Percentiles rank a stretch among this genome's conserved stretches.
Evolutionary conservation across 2,113 vertebrate genomes (phyloP).

Genomic region (Cavia porcellus): DNA sequence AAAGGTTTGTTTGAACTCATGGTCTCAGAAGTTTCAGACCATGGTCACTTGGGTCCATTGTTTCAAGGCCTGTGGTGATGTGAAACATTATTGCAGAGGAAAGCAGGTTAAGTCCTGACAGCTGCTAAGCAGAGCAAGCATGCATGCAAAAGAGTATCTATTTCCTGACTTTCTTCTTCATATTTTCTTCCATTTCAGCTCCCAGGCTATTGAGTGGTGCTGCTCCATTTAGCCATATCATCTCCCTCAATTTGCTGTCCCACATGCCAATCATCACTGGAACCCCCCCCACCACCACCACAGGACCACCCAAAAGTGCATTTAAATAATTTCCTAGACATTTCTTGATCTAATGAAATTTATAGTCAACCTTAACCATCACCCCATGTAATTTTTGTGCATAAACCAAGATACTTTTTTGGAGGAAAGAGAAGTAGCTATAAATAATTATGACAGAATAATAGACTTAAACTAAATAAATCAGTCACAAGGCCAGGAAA

Average conservation of each 20-base stretch:
- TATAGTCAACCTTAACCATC: neutral
- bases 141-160: neutral
- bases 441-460: neutral
- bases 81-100: neutral
- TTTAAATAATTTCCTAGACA: neutral
- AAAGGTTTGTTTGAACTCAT: neutral
- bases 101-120: neutral
- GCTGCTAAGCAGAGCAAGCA: neutral
- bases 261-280: neutral
- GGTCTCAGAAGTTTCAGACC: neutral
- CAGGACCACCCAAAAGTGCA: neutral
- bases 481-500: neutral
- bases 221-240: neutral
- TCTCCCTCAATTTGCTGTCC: neutral
- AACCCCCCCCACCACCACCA: neutral
- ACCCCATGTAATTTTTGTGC: too few species aligned
- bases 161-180: neutral
- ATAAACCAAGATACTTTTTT: neutral
- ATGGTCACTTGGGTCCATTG: neutral
- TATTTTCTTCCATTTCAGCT: neutral
- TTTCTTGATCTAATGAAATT: neutral
- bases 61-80: neutral
- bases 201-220: neutral
- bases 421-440: neutral
- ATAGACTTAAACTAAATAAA: neutral